phyloP scores from a whole-genome alignment of 1,140 invertebrate genomes.

The Tetramorium alpestre region DNA sequence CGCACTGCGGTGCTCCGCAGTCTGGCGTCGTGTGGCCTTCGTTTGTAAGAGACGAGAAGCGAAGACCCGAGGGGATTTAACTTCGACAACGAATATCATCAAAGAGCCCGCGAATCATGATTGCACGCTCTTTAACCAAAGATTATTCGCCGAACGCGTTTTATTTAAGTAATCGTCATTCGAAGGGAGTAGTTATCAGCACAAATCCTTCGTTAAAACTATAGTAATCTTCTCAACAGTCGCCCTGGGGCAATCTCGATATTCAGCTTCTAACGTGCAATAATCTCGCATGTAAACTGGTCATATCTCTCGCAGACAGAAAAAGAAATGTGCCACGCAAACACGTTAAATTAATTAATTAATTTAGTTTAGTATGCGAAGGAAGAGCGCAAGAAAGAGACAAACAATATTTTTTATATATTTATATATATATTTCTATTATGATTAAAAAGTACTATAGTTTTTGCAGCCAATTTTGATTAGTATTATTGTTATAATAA shows the following conservation, averaged over 20 bases:
- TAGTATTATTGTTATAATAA: not conserved
- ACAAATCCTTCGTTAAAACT: conserved; percentile 78
- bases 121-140: conserved; percentile 58
- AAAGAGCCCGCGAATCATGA: conserved; percentile 56
- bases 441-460: not conserved
- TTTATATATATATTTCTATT: not conserved
- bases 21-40: conserved; percentile 37
- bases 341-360: conserved; percentile 32
- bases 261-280: conserved; percentile 26
- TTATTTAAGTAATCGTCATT: conserved; percentile 78
- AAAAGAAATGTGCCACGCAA: conserved; percentile 26
- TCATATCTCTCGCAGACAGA: not conserved
- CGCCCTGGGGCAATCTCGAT: conserved; percentile 41
- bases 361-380: not conserved
- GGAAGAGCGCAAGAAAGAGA: not conserved
- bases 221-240: conserved; percentile 74
- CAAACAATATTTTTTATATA: not conserved
- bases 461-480: not conserved
- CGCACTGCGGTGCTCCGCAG: conserved; percentile 34
- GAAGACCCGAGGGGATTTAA: conserved; percentile 60
- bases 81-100: conserved; percentile 71
- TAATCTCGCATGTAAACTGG: conserved; percentile 51
- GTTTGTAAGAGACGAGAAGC: conserved; percentile 61
- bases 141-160: conserved; percentile 68
- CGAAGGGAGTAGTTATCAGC: conserved; percentile 54